Conservation (phyloP, 2,113 vertebrate genomes). For the Alectura lathami region DNA sequence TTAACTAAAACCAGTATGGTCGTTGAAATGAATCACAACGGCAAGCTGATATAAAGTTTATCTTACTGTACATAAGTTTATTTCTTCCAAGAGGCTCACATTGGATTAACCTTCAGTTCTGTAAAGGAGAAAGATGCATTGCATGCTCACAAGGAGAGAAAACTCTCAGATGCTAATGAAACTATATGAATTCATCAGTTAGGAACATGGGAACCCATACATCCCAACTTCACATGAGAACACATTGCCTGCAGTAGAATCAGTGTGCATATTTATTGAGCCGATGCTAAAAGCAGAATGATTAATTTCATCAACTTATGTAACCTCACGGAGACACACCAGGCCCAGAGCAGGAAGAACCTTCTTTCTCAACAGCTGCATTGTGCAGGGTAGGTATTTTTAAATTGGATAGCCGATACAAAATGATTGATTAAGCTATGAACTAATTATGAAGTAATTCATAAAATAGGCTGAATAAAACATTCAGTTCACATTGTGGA, state of each 20-base stretch:
- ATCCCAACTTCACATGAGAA: background rate
- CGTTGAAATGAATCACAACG: background rate
- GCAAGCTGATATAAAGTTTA: background rate
- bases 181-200: background rate
- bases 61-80: background rate
- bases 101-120: background rate
- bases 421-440: background rate
- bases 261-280: background rate
- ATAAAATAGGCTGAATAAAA: background rate
- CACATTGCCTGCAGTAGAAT: background rate
- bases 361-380: background rate
- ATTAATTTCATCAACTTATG: background rate
- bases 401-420: background rate
- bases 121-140: background rate
- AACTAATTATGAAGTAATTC: background rate
- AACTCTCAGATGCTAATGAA: background rate
- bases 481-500: background rate
- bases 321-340: background rate
- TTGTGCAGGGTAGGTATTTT: background rate
- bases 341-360: background rate
- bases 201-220: background rate
- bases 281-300: background rate
- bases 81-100: background rate
- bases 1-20: background rate
- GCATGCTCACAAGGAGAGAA: background rate